These are phyloP conservation scores for Brachyalestes nurse DNA, from an alignment of 2,797 vertebrate genomes.

Conservation along the genomic window DNA sequence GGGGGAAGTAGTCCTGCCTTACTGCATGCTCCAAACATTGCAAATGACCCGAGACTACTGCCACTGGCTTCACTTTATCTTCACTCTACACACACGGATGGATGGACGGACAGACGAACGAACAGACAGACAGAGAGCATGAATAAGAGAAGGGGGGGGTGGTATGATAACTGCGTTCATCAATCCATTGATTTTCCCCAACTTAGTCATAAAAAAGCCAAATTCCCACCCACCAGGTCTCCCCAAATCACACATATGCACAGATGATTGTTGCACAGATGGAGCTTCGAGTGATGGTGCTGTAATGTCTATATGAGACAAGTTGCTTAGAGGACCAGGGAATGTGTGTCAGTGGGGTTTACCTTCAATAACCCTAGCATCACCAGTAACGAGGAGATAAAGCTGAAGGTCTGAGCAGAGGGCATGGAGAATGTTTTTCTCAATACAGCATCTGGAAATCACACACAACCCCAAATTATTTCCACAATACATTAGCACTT, in stretches of 20 bases:
- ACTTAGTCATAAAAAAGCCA: too few species aligned
- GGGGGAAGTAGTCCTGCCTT: slow-evolving; percentile 93
- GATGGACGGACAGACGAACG: neutral
- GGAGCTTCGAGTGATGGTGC: too few species aligned
- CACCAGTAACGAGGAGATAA: slow-evolving; percentile 88
- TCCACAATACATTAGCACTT: too few species aligned
- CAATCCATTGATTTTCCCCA: too few species aligned
- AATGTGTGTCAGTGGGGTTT: neutral
- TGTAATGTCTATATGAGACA: too few species aligned
- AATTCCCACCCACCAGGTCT: too few species aligned
- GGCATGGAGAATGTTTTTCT: slow-evolving; percentile 85
- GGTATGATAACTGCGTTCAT: too few species aligned
- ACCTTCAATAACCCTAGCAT: slow-evolving; percentile 96
- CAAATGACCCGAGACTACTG: slow-evolving; percentile 89
- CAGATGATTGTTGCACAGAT: too few species aligned
- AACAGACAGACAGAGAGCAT: neutral
- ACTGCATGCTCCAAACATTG: slow-evolving; percentile 89
- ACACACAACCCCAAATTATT: neutral
- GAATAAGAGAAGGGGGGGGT: too few species aligned
- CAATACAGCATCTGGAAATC: slow-evolving; percentile 85
- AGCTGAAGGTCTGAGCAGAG: slow-evolving; percentile 85
- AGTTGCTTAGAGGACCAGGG: too few species aligned
- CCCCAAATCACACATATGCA: too few species aligned
- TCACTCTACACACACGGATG: slow-evolving; percentile 81
- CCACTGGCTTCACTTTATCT: slow-evolving; percentile 89